Evolutionary conservation across 2,113 vertebrate species (phyloP).

Genomic region (Bufo bufo): DNA sequence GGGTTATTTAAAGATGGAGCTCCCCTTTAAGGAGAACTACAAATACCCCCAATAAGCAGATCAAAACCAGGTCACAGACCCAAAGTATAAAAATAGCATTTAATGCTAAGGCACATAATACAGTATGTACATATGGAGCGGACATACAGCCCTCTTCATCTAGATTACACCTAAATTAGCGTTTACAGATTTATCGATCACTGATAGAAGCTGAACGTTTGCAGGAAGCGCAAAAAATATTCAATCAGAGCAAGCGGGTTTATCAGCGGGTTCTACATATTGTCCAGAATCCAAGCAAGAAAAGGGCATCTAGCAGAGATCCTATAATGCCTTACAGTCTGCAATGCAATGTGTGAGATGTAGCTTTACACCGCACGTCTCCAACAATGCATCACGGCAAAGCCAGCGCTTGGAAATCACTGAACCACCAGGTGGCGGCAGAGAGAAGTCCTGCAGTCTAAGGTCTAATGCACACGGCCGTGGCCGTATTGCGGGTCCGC

Average conservation of each 20-base stretch:
- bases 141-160: neutral
- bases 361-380: neutral
- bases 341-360: neutral
- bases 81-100: constrained; percentile 38
- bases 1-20: too few relatives aligned
- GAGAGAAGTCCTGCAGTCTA: neutral
- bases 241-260: neutral
- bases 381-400: too few relatives aligned
- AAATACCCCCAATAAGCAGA: neutral
- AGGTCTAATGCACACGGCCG: too few relatives aligned
- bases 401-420: neutral
- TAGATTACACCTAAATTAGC: neutral
- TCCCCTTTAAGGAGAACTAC: too few relatives aligned
- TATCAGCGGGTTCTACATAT: neutral
- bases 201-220: neutral
- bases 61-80: neutral
- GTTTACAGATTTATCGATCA: neutral
- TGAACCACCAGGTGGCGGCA: neutral
- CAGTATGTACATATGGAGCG: constrained; percentile 19
- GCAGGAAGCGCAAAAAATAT: neutral
- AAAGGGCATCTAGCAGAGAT: neutral
- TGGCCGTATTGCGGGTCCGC: too few relatives aligned
- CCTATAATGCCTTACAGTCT: neutral
- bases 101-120: constrained; percentile 41
- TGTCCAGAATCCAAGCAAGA: neutral